These are phyloP conservation scores for Heterodera filipjevi DNA, from an alignment of 2,888 invertebrate species.

Conservation along the genomic window DNA sequence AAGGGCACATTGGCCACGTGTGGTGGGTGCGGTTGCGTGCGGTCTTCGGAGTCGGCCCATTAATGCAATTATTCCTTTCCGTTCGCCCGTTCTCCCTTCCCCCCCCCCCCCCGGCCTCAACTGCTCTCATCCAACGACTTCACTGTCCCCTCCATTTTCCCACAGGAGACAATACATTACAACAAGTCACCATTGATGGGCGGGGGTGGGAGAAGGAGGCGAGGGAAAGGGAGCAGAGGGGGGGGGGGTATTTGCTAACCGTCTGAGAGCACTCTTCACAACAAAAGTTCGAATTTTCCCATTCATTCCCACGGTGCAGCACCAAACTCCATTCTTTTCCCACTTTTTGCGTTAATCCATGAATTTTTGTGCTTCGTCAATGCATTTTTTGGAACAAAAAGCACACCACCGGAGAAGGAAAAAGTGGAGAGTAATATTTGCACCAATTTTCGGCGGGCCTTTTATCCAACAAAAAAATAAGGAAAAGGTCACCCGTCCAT, in stretches of 20 bases:
- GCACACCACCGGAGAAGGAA: neutral
- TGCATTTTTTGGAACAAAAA: neutral
- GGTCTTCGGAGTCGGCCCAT: neutral
- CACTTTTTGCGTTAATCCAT: neutral
- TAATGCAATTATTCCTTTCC: neutral
- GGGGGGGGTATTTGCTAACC: neutral
- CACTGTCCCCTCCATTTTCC: neutral
- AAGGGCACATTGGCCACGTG: neutral
- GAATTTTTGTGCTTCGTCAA: neutral
- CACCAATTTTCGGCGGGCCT: neutral
- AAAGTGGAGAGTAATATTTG: neutral
- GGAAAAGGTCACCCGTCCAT: neutral
- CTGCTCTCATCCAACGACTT: neutral
- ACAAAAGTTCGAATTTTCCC: neutral
- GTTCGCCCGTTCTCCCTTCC: neutral
- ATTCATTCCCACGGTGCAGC: neutral
- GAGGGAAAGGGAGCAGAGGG: neutral
- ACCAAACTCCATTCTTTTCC: neutral
- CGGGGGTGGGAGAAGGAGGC: neutral
- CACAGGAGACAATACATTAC: neutral
- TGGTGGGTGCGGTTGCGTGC: neutral
- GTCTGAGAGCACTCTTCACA: neutral
- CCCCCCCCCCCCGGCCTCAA: neutral
- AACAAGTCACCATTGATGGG: neutral
- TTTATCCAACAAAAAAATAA: neutral